Evolutionary conservation across 2,797 vertebrate genomes (phyloP), one percentile per base, ranked within the genome.

Genomic region (Momotus momota): DNA sequence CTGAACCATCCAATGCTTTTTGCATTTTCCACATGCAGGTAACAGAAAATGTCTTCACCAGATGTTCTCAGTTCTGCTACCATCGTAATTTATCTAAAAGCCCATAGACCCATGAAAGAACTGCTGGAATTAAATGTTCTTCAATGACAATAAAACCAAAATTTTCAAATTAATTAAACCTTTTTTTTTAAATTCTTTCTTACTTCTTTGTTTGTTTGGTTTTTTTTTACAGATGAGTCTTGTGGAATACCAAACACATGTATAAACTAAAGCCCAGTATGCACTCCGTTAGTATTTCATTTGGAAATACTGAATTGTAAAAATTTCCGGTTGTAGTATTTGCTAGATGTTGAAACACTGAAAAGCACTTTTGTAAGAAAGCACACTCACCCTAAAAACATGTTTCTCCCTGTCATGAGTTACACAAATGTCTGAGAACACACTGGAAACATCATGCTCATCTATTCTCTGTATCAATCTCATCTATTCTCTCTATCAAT

Each of bases 1-100:
- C 12, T 48, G 41, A 81, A 65, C 17, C 12, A 17, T 12, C 27
- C 0, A 0, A 19, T 0, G 0, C 21, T 46, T 49, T 79, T 57
- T 38, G 17, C 23, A 33, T 86, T 84, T 86, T 55, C 10, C 17
- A 26, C 25, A 27, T 65, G 17, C 23, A 73, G 14, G 15, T 73
- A 14, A 65, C 41, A 55, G 2, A 57, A 51, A 78, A 64, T 27
- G 1, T 77, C 7, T 43, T 41, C 15, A 66, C 29, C 48, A 67
- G 58, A 66, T 40, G 31, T 70, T 89, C 25, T 77, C 25, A 45
- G 41, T 77, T 69, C n/a, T 81, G 10, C 12, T 60, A 19, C 5
- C 8, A 41, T 9, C 65, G 20, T 58, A 69, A n/a, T 33, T 22
- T 69, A 21, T 35, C 38, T 45, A 51, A 73, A 87, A 84, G 9